Percentiles rank a stretch among this genome's conserved stretches.
Evolutionary conservation across 2,888 invertebrate species (phyloP).

Genomic region (Sceliomorpha sp.): DNA sequence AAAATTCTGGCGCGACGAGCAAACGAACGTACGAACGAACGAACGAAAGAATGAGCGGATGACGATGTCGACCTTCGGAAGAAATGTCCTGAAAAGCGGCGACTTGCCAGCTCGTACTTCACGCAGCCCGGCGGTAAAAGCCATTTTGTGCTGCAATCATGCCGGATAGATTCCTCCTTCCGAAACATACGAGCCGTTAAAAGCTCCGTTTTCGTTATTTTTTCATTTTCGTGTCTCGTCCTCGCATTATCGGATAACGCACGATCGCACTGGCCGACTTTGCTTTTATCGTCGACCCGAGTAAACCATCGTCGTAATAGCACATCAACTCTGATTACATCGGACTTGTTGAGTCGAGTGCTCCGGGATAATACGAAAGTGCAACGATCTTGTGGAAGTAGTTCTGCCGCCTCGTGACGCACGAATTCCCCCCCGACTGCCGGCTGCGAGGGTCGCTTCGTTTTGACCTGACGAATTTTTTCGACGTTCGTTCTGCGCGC

Average conservation of each 20-base stretch:
- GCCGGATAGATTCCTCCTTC: conserved; percentile 33
- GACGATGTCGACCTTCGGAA: too few relatives aligned
- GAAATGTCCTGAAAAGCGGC: too few relatives aligned
- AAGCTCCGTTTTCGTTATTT: conserved; percentile 39
- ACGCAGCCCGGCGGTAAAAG: background rate
- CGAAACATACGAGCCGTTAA: conserved; percentile 39
- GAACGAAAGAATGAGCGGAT: too few relatives aligned
- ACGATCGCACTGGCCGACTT: conserved; percentile 43
- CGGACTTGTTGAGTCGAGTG: conserved; percentile 54
- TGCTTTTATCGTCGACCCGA: conserved; percentile 42
- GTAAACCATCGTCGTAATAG: conserved; percentile 51
- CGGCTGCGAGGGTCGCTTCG: too few relatives aligned
- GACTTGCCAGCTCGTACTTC: too few relatives aligned
- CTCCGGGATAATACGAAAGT: conserved; percentile 43
- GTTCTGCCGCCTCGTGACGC: conserved; percentile 4
- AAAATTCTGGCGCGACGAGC: too few relatives aligned
- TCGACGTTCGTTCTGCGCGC: too few relatives aligned
- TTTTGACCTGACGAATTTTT: too few relatives aligned
- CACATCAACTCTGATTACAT: conserved; percentile 53
- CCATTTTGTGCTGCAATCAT: background rate
- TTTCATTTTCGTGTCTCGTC: conserved; percentile 32
- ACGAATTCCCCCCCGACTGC: background rate
- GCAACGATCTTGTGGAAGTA: conserved; percentile 44
- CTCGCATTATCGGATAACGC: conserved; percentile 47
- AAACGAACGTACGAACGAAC: too few relatives aligned